Evolutionary conservation across 2,888 invertebrate species (phyloP), one percentile per base, ranked within the genome.

Genomic region (Lypha dubia): DNA sequence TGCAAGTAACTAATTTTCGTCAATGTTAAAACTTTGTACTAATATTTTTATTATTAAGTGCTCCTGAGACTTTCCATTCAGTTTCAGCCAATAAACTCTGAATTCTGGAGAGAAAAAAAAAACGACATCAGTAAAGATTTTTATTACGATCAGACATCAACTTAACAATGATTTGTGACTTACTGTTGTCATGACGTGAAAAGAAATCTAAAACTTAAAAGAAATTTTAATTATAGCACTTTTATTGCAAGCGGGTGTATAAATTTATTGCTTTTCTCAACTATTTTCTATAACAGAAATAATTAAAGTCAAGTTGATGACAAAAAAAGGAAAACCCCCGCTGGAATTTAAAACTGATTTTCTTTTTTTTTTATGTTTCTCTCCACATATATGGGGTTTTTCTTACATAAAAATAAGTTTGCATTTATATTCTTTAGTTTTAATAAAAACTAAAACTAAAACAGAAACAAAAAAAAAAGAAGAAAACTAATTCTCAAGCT

Each of bases 301-400:
- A 76, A 76, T 81, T 81, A 73, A 79, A 67, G 49, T 9, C 46
- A n/a, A 70, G 9, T 32, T 13, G 15, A 58, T 56, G 28, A 20
- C 20, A 9, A 73, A 46, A 74, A 71, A 70, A 75, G n/a, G n/a
- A n/a, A n/a, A n/a, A n/a, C n/a, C n/a, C 41, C 65, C 35, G 17
- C 17, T 73, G 67, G 62, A 80, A 80, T 79, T 84, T 67, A 79
- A 79, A 83, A 68, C 79, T 46, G 73, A 79, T 74, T 68, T 68
- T 79, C 70, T 74, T 74, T 79, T 79, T 68, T 79, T 74, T 74
- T 74, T 79, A 74, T 11, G 68, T 44, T 74, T 83, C 20, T 70
- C n/a, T 32, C 22, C 65, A 60, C 70, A 35, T 79, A 76, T 63
- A 81, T 75, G 70, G 62, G 58, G 22, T 58, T 49, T 51, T 58